Evolutionary conservation across 2,888 invertebrate genomes (phyloP), one percentile per base, ranked within the genome.

Genomic region (Euclidia mi): DNA sequence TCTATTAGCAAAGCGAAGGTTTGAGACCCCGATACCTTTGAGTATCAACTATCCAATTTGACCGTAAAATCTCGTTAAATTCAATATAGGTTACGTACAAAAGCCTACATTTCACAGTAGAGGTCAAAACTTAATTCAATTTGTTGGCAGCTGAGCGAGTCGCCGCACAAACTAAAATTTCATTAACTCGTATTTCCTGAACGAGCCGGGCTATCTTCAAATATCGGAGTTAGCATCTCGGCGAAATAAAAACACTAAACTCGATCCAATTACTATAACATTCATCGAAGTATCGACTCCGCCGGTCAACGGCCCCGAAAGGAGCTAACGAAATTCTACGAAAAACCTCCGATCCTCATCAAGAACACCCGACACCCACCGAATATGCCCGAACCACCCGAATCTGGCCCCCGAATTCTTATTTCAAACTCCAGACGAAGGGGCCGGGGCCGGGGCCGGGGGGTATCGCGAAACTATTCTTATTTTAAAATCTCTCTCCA

Each of bases 401-500:
- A 91, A 89, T 91, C 89, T 88, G 82, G 85, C 90, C 91, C 90
- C 92, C 93, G 81, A 94, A 93, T 94, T 94, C 93, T 94, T 94
- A 92, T 92, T 92, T 90, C 92, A 89, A 91, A 90, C 94, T 90
- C 94, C 93, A 94, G 94, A 93, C 94, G 89, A 80, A 79, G 75
- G 76, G 81, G 81, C 78, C 79, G 76, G 81, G 81, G 79, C 79
- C 81, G 77, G 81, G 61, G 44, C 66, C 56, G 76, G 82, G 90
- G 89, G 90, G 89, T 87, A 90, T 91, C 89, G 91, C 90, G 88
- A 93, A 94, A 94, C 94, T 94, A 94, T 94, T 94, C 93, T 94
- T 93, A 93, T 94, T 94, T 94, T 92, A 94, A 92, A 94, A 94
- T 92, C 92, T 91, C 89, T 91, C 93, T 91, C 93, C 88, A 91